Evolutionary conservation across 2,888 invertebrate genomes (phyloP).

Genomic region (Gari tellinella): DNA sequence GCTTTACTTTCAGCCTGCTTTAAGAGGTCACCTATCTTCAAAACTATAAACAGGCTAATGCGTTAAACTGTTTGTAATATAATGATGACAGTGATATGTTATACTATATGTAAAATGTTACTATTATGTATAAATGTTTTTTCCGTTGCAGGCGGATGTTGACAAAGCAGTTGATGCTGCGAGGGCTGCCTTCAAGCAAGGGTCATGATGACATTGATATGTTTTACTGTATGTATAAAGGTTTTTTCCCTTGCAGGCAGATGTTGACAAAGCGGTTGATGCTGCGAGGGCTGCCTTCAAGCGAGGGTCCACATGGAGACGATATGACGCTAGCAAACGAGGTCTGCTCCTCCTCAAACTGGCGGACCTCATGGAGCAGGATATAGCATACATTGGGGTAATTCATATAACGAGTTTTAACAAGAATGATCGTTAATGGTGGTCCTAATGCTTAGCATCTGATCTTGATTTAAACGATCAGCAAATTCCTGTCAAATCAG

Average conservation of each 20-base stretch:
- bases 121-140: too few relatives aligned
- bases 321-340: slow-evolving; percentile 92
- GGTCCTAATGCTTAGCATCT: too few relatives aligned
- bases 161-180: slow-evolving; percentile 87
- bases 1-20: too few relatives aligned
- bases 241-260: slow-evolving; percentile 81
- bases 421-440: too few relatives aligned
- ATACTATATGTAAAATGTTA: too few relatives aligned
- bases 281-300: slow-evolving; percentile 86
- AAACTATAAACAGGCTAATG: too few relatives aligned
- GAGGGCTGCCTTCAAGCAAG: slow-evolving; percentile 85
- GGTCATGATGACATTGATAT: slow-evolving; percentile 87
- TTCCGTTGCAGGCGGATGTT: slow-evolving; percentile 86
- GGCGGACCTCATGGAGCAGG: slow-evolving; percentile 93
- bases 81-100: too few relatives aligned
- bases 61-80: too few relatives aligned
- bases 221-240: slow-evolving; percentile 77
- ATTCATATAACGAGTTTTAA: slow-evolving; percentile 49
- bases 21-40: too few relatives aligned
- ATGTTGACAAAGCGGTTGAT: slow-evolving; percentile 86
- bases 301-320: slow-evolving; percentile 86
- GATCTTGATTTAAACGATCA: too few relatives aligned
- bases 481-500: too few relatives aligned
- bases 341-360: slow-evolving; percentile 91
- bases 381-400: slow-evolving; percentile 91